Evolutionary conservation across 2,888 invertebrate species (phyloP).

Genomic region (Drosophila anomalata): DNA sequence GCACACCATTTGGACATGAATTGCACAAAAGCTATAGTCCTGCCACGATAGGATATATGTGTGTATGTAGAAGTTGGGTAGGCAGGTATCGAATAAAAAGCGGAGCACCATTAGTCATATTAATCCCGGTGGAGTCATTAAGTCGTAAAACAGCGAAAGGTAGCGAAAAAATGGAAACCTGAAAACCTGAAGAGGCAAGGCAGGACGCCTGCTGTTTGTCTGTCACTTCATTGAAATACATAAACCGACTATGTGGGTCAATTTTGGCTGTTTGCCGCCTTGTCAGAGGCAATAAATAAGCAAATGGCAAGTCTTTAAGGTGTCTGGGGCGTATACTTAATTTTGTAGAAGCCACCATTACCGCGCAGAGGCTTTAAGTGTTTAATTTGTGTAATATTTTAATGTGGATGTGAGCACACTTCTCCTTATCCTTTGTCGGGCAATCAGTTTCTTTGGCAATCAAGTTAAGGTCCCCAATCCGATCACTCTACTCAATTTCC

Average conservation of each 20-base stretch:
- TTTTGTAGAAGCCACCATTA: slow-evolving; percentile 12
- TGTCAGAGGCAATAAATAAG: slow-evolving; percentile 47
- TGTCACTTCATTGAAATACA: slow-evolving; percentile 43
- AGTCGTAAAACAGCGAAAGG: slow-evolving; percentile 75
- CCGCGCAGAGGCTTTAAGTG: not conserved
- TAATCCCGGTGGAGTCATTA: slow-evolving; percentile 79
- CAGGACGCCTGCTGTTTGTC: slow-evolving; percentile 25
- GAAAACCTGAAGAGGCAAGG: not conserved
- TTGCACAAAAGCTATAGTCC: slow-evolving; percentile 62
- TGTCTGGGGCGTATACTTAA: slow-evolving; percentile 44
- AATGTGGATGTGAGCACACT: not conserved
- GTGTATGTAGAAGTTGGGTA: slow-evolving; percentile 12
- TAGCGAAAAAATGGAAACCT: slow-evolving; percentile 40
- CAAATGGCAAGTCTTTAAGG: slow-evolving; percentile 44
- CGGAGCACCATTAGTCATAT: slow-evolving; percentile 77
- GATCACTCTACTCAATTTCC: slow-evolving; percentile 38
- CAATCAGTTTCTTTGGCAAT: slow-evolving; percentile 9
- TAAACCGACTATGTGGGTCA: slow-evolving; percentile 49
- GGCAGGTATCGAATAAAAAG: slow-evolving; percentile 59
- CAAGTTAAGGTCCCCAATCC: slow-evolving; percentile 31
- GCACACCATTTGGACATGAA: slow-evolving; percentile 63
- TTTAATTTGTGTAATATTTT: not conserved
- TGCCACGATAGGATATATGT: not conserved
- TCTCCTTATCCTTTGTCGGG: not conserved
- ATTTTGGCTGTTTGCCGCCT: slow-evolving; percentile 36